Conservation (phyloP, 2,888 invertebrate genomes). For the Monochamus alternatus region DNA sequence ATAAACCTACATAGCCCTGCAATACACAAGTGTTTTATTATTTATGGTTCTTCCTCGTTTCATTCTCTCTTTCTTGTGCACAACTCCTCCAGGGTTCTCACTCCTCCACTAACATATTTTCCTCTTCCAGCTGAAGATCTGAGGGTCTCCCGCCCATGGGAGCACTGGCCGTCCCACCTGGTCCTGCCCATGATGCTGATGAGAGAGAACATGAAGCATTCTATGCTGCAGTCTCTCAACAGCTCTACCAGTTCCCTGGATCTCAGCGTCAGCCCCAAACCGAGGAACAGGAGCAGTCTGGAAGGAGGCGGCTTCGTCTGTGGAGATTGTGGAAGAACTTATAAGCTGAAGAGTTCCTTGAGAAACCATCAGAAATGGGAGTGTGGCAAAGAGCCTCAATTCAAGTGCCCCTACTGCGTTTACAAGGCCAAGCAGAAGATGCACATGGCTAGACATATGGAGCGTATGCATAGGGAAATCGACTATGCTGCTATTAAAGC, state of each 20-base stretch:
- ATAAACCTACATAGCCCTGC: conserved; percentile 6
- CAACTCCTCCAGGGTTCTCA: conserved; percentile 48
- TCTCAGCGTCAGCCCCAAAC: conserved; percentile 51
- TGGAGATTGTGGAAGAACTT: conserved; percentile 87
- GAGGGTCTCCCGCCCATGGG: conserved; percentile 78
- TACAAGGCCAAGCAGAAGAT: conserved; percentile 89
- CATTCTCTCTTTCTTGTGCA: conserved; percentile 43
- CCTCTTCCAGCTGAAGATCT: conserved; percentile 78
- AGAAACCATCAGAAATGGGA: conserved; percentile 91
- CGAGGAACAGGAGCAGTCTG: conserved; percentile 50
- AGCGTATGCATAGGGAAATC: conserved; percentile 82
- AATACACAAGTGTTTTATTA: conserved; percentile 16
- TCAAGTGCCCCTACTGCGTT: conserved; percentile 88
- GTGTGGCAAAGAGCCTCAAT: conserved; percentile 89
- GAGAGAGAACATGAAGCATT: conserved; percentile 72
- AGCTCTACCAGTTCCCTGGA: conserved; percentile 49
- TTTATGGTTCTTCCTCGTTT: conserved; percentile 18
- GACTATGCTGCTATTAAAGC: conserved; percentile 67
- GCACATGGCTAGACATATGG: conserved; percentile 88
- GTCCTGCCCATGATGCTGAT: conserved; percentile 80
- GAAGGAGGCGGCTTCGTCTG: conserved; percentile 79
- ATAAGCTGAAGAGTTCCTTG: conserved; percentile 89
- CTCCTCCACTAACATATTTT: conserved; percentile 29
- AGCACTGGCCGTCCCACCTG: conserved; percentile 83
- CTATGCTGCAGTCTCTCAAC: conserved; percentile 65